Evolutionary conservation across 2,113 vertebrate species (phyloP).

Genomic region (human (Homo sapiens)): GRCh38 chr5:181055001-181055500

Average conservation of each 20-base stretch:
- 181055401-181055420: background rate
- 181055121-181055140: background rate
- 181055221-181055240: background rate
- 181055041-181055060: background rate
- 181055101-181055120: background rate
- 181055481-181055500: background rate
- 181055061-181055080: background rate
- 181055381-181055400: background rate
- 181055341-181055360: background rate
- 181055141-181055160: background rate
- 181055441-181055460: slow-evolving; percentile 74
- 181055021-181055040: background rate
- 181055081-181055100: background rate
- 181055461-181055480: background rate
- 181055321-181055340: background rate
- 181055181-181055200: background rate
- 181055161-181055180: background rate
- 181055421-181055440: slow-evolving; percentile 67
- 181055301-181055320: background rate
- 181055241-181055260: background rate
- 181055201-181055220: background rate
- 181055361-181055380: background rate
- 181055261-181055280: background rate
- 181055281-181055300: background rate
- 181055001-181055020: background rate